Conservation (phyloP, 2,113 vertebrate species). For the Rhabdornis inornatus region DNA sequence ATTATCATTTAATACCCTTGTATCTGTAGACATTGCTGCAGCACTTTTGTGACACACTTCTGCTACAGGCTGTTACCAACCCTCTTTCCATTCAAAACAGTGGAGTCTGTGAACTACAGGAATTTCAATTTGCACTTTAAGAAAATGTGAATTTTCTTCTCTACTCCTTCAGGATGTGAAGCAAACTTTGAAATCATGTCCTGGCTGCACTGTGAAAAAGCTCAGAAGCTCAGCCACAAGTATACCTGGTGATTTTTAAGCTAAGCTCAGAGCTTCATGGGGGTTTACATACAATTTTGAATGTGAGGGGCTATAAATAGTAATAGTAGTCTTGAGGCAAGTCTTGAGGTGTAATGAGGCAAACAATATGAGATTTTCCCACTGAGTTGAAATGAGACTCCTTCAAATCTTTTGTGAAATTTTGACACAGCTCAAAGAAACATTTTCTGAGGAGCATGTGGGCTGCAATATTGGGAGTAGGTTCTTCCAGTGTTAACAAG, state of each 20-base stretch:
- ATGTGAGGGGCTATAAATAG: neutral
- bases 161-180: neutral
- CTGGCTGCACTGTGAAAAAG: neutral
- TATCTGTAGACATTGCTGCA: neutral
- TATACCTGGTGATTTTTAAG: neutral
- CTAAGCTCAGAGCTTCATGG: neutral
- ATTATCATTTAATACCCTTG: neutral
- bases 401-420: neutral
- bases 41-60: neutral
- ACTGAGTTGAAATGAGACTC: neutral
- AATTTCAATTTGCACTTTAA: neutral
- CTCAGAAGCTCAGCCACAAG: neutral
- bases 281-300: neutral
- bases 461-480: neutral
- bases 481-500: slow-evolving; percentile 2
- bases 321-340: neutral
- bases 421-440: neutral
- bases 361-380: neutral
- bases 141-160: neutral
- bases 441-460: neutral
- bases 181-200: neutral
- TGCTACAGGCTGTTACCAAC: neutral
- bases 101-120: neutral
- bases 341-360: neutral
- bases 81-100: neutral